A percentile compares a stretch with the other conserved stretches of the same genome.
Evolutionary conservation across 1,140 invertebrate genomes (phyloP).

Genomic region (Zaprionus nigranus): DNA sequence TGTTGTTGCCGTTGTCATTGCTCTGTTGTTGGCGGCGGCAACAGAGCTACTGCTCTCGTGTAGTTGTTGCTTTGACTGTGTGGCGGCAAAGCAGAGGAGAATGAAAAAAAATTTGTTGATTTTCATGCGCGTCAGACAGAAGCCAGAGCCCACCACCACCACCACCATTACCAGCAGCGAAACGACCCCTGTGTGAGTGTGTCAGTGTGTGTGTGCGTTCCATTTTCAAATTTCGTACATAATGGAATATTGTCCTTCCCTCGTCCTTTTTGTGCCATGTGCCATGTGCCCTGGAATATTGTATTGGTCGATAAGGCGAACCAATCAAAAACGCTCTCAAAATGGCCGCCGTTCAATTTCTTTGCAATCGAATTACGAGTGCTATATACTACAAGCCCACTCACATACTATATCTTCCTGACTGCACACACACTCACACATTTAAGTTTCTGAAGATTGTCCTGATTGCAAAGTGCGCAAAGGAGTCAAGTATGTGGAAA

Average conservation of each 20-base stretch:
- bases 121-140: slow-evolving; percentile 73
- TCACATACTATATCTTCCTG: not conserved
- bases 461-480: slow-evolving; percentile 1
- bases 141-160: slow-evolving; percentile 40
- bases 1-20: slow-evolving; percentile 45
- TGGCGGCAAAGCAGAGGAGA: slow-evolving; percentile 14
- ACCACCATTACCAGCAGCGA: slow-evolving; percentile 20
- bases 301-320: slow-evolving; percentile 84
- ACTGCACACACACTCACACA: not conserved
- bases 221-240: slow-evolving; percentile 82
- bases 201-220: slow-evolving; percentile 62
- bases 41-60: slow-evolving; percentile 48
- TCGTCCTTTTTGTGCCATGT: slow-evolving; percentile 46
- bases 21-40: slow-evolving; percentile 55
- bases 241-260: slow-evolving; percentile 84
- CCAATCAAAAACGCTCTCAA: slow-evolving; percentile 84
- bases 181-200: slow-evolving; percentile 29
- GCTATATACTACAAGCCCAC: slow-evolving; percentile 20
- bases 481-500: slow-evolving; percentile 32
- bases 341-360: slow-evolving; percentile 83
- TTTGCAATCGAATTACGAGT: slow-evolving; percentile 50
- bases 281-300: slow-evolving; percentile 65
- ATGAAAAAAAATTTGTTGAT: slow-evolving; percentile 42
- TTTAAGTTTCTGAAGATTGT: not conserved
- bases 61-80: slow-evolving; percentile 53